Evolutionary conservation across 2,113 vertebrate species (phyloP), one percentile per base, ranked within the genome.

Genomic region (Grammomys dolichurus): DNA sequence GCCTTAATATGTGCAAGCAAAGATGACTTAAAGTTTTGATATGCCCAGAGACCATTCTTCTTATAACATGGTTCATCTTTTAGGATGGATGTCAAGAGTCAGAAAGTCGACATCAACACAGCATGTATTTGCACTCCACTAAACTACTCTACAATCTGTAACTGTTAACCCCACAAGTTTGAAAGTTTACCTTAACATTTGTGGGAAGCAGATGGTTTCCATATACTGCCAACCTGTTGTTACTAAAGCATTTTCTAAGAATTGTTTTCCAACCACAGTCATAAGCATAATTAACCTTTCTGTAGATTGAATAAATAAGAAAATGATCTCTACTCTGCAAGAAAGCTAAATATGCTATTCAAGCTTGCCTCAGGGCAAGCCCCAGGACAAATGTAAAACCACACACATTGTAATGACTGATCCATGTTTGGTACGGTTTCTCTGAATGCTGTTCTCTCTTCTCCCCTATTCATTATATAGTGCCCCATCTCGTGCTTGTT

Each of bases 151-250:
- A 97, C 98, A 98, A 98, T 98, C 98, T 99, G 98, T 98, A 98
- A 98, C 98, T 97, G 98, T 98, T 98, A 99, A 99, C 98, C 98
- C 98, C 98, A 98, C 98, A 98, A 98, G 96, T 98, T 98, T 98
- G 98, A 98, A 98, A 98, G 97, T 98, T 98, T 99, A 98, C 98
- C 98, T 99, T 99, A 98, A 98, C 98, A 98, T 99, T 98, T 99
- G 98, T 97, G 96, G 96, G 98, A 98, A 98, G 98, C 98, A 99
- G 98, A 99, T 99, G 98, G 98, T 98, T 99, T 98, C 97, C 97
- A 97, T 98, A 98, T 95, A 97, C 98, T 98, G 98, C 98, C 98
- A 99, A 99, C 98, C 98, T 99, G 98, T 99, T 99, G 98, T 98
- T 98, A 98, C 97, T 98, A 98, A 98, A 98, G 98, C 98, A 96